Evolutionary conservation across 2,113 vertebrate species (phyloP).

Genomic region (Leucoraja erinaceus): DNA sequence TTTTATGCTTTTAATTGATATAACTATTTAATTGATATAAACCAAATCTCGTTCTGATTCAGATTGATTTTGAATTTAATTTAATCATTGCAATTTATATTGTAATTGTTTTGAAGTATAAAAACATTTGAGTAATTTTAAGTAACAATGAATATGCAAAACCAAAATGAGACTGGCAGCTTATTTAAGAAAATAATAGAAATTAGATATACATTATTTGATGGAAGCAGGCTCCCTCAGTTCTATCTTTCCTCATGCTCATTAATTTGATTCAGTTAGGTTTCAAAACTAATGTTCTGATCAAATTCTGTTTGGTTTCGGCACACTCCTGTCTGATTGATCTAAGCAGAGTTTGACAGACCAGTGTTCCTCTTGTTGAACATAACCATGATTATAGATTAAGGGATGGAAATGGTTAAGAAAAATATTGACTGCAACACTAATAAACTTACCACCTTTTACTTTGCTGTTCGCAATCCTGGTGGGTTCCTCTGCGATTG

Average conservation of each 20-base stretch:
- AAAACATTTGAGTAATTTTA: neutral
- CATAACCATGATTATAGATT: neutral
- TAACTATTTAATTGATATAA: slow-evolving; percentile 10
- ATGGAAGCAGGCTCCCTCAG: neutral
- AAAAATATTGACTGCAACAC: neutral
- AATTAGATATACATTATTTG: neutral
- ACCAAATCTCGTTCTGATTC: neutral
- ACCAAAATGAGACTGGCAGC: neutral
- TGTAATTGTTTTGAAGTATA: neutral
- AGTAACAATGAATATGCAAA: neutral
- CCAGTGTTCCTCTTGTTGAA: neutral
- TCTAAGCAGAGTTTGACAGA: neutral
- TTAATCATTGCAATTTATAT: neutral
- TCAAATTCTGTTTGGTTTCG: neutral
- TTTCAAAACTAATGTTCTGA: neutral
- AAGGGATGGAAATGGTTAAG: neutral
- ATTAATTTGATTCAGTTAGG: neutral
- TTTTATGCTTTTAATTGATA: neutral
- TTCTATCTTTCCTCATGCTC: neutral
- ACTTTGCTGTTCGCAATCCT: neutral
- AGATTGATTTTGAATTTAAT: neutral
- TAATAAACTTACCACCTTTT: neutral
- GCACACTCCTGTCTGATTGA: neutral
- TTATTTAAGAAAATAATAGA: neutral
- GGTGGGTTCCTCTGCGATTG: neutral